A percentile compares a stretch with the other conserved stretches of the same genome.
Conservation (phyloP, 1,140 invertebrate genomes). For the Hypsibius dujardini region DNA sequence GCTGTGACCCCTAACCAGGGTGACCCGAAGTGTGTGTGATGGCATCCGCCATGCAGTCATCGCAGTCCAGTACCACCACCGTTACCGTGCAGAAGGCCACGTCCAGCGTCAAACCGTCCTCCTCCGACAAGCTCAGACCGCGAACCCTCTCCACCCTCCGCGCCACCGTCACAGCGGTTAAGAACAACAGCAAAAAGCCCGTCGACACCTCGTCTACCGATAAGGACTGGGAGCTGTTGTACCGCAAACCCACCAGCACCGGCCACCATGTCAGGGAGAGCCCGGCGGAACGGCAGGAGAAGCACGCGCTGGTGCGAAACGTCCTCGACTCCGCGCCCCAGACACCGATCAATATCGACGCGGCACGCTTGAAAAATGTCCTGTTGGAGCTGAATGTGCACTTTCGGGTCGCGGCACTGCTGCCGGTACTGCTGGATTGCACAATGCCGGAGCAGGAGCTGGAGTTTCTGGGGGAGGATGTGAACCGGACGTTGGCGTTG, state of each 20-base stretch:
- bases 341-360: background rate
- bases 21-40: no score
- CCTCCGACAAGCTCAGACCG: no score
- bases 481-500: background rate
- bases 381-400: background rate
- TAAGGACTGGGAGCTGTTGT: slow-evolving; percentile 1
- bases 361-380: background rate
- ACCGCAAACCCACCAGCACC: background rate
- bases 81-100: no score
- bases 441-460: background rate
- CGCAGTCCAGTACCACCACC: no score
- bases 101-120: no score
- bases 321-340: background rate
- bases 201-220: background rate
- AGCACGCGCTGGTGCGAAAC: background rate
- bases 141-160: no score
- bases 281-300: background rate
- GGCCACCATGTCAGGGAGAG: background rate
- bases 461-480: slow-evolving; percentile 8
- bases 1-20: no score
- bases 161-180: no score
- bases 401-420: background rate
- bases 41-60: no score
- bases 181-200: no score
- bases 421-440: background rate